Percentiles rank a stretch among this genome's conserved stretches.
phyloP scores from a whole-genome alignment of 2,113 vertebrate genomes.

The Lontra canadensis region DNA sequence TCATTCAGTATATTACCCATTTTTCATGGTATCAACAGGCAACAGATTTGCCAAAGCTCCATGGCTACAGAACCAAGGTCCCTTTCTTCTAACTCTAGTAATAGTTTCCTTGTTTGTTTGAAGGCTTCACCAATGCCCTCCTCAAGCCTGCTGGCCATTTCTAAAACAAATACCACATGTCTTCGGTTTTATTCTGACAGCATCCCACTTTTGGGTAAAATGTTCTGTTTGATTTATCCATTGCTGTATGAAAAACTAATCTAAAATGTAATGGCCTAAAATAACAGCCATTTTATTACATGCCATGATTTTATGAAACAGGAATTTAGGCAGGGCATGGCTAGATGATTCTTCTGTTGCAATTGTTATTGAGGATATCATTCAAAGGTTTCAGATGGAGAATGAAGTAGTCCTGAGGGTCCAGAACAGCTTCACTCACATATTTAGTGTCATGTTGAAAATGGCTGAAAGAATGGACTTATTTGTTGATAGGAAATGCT shows the following conservation, averaged over 20 bases:
- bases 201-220: not conserved
- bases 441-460: not conserved
- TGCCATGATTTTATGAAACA: not conserved
- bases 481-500: not conserved
- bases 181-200: not conserved
- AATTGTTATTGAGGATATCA: not conserved
- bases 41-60: not conserved
- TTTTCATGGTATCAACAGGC: not conserved
- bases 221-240: not conserved
- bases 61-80: not conserved
- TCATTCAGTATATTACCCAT: not conserved
- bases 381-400: not conserved
- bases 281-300: not conserved
- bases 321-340: not conserved
- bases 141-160: not conserved
- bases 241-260: not conserved
- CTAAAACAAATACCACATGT: not conserved
- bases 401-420: not conserved
- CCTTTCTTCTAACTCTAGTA: not conserved
- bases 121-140: not conserved
- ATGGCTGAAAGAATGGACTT: not conserved
- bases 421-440: not conserved
- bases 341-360: not conserved
- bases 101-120: not conserved
- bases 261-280: not conserved